These are phyloP conservation scores for Aricia agestis DNA, from an alignment of 1,140 invertebrate genomes.

Conservation along the genomic window DNA sequence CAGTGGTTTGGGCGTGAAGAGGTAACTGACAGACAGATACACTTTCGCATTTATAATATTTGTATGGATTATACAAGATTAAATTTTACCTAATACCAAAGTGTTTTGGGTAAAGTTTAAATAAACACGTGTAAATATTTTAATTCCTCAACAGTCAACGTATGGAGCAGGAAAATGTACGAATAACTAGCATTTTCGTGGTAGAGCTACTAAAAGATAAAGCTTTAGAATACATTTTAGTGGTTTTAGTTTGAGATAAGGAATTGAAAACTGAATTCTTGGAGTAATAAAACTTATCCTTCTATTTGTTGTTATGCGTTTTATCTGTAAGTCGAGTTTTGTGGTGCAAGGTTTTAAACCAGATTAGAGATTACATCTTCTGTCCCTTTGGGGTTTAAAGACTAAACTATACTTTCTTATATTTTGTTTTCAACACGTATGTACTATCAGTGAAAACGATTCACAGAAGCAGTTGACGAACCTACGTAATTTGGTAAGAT, in stretches of 20 bases:
- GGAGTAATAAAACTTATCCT: background rate
- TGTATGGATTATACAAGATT: too few relatives aligned
- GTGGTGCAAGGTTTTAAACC: background rate
- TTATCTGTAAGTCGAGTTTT: constrained; percentile 31
- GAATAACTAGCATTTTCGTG: background rate
- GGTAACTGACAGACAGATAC: too few relatives aligned
- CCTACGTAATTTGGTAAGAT: too few relatives aligned
- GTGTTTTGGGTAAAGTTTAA: too few relatives aligned
- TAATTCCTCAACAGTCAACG: background rate
- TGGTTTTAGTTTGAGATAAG: background rate
- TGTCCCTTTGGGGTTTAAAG: background rate
- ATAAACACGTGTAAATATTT: too few relatives aligned
- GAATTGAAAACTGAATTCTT: background rate
- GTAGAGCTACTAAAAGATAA: background rate
- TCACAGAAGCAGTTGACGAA: too few relatives aligned
- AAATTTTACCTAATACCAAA: too few relatives aligned
- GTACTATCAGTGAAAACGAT: too few relatives aligned
- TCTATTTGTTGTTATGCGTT: constrained; percentile 34
- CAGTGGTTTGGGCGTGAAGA: too few relatives aligned
- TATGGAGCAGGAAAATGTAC: background rate
- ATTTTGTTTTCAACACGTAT: background rate
- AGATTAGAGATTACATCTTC: background rate
- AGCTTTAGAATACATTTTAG: background rate
- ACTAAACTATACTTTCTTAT: background rate
- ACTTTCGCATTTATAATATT: too few relatives aligned